Base-by-base conservation (phyloP, 2,113 vertebrate genomes). In the Gallinago undulata region DNA sequence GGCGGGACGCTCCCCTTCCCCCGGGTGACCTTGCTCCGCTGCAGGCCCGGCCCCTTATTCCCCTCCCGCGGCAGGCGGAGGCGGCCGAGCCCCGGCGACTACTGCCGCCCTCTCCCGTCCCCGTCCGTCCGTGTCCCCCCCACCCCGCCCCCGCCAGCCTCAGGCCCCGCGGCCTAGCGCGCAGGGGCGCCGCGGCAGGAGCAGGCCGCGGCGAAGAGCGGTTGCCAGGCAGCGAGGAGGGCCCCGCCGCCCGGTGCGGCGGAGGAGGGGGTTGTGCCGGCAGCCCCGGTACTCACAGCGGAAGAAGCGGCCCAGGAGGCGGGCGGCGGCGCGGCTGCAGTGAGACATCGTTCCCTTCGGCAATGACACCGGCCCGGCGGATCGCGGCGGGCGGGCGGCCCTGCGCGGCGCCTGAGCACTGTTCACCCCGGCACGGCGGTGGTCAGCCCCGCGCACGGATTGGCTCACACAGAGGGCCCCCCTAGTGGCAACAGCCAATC, bases 281-380 rank as follows among this genome's bases (percentile, higher is more conserved):
- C 37, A 21, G 28, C 9, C 9, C 9, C 39, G 73, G 68, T 93
- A 95, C 94, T 95, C 80, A 95, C 94, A 75, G 64, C 91, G 88
- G 64, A 93, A 84, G 80, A 95, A 81, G 91, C 84, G 94, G 80
- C 88, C 84, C 37, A 95, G 76, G 14, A 89, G 76, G 55, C 85
- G 94, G 33, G 35, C 51, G 43, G 91, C 91, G 69, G 89, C 85
- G 39, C 81, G 89, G 77, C 92, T 39, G 62, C 94, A 95, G 35
- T 55, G 82, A 69, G 94, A 92, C 94, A 94, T 95, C 73, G 92
- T 94, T 86, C 89, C 66, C 60, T 77, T 62, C 89, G 59, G 39
- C 89, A 87, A 80, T 78, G 89, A 82, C 91, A 68, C 53, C 47
- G 72, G 41, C 72, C 13, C 70, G 79, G 59, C 55, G 23, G 37